Base-by-base conservation (phyloP, 2,888 invertebrate species). In the Sminthurinus aureus region DNA sequence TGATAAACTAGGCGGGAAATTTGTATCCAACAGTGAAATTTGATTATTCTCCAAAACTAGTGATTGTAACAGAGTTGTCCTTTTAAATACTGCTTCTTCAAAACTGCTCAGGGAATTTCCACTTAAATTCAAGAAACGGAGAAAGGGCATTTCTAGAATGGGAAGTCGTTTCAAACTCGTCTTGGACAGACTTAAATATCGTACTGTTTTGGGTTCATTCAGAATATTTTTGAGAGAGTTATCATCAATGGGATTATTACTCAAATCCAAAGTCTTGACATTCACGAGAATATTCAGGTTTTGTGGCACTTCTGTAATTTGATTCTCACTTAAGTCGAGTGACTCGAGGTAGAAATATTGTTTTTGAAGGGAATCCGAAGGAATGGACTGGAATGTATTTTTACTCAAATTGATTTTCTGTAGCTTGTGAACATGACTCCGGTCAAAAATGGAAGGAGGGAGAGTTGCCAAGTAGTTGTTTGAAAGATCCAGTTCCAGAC, bases 211-310 rank as follows among this genome's bases (percentile, higher is more conserved):
- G 0, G 97, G 97, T 90, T 97, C 96, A 51, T 94, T 95, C 0
- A 97, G 90, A 82, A 97, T 93, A 89, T 94, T 95, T 75, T 91
- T 92, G 0, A 96, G 92, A 0, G 96, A 93, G 15, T 79, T 79
- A 81, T 93, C 92, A 0, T 94, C 94, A 0, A 97, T 90, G 0
- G 96, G 96, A 91, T 97, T 97, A 87, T 93, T 95, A 1, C 96
- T 96, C 13, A 97, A 91, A 90, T 97, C 96, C 12, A 97, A 91
- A 86, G 94, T 93, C 90, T 97, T 97, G 4, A 97, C 94, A 89
- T 96, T 96, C 0, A 95, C 95, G 92, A 97, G 94, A 0, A 96
- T 94, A 89, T 94, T 95, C 83, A 96, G 95, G 89, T 96, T 96
- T 0, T 94, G 93, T 18, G 96, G 96, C 83, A 97, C 94, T 81